Base-by-base conservation (phyloP, 2,113 vertebrate genomes). In the Eublepharis macularius region DNA sequence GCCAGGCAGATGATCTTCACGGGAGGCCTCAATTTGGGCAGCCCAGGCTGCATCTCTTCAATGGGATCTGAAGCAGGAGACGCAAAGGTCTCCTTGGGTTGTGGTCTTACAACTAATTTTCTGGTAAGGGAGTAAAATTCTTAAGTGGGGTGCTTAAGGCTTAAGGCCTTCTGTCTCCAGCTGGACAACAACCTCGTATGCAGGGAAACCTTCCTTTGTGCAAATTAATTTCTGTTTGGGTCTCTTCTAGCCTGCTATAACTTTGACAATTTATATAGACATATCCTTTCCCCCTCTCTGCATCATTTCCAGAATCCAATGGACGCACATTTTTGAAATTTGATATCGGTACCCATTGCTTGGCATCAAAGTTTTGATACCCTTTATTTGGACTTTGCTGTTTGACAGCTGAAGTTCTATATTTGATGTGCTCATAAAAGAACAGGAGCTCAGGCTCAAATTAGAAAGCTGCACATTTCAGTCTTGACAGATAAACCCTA, bases 171-270 rank as follows among this genome's bases (percentile, higher is more conserved):
- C 45, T 29, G 21, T 16, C 47, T 54, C 57, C 57, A 5, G 57
- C 57, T 60, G 57, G 51, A 19, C 14, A 51, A 51, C 49, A 9
- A 51, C 49, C 49, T 51, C 49, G 10, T 0, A 32, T 11, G 66
- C 0, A 68, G 75, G 4, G 36, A 2, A 24, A 0, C 10, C 49
- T 1, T 17, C 34, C 0, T 29, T 1, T 0, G 6, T 6, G 14
- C n/a, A 66, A 51, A 41, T 87, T 32, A 16, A 86, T 92, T 84
- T 80, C 81, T 0, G 0, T 75, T 76, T 0, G 0, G 24, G 45
- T 81, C 83, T n/a, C 68, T 24, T 88, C 81, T 19, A 12, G 51
- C n/a, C 63, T 0, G 2, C 29, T 24, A 17, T 60, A 21, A 60
- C 6, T 60, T 60, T 87, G 14, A 0, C 65, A 68, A 7, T 60